These are phyloP conservation scores for Mactra quadrangularis DNA, from an alignment of 1,140 invertebrate genomes.

Conservation along the genomic window DNA sequence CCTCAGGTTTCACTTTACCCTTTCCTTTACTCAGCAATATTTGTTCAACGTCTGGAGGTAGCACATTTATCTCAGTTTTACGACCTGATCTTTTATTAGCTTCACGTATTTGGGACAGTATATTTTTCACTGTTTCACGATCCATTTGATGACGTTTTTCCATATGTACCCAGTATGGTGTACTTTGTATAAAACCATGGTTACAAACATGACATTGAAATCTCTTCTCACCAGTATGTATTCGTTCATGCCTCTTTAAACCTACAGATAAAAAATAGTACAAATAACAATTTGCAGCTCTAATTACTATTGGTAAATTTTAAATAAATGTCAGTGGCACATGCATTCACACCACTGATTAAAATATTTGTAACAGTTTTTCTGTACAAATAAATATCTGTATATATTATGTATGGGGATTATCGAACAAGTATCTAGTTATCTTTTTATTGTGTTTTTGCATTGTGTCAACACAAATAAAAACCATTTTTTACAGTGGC, in stretches of 20 bases:
- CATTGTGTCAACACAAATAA: too few species aligned
- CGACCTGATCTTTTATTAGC: slow-evolving; percentile 26
- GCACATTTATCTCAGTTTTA: slow-evolving; percentile 28
- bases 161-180: slow-evolving; percentile 56
- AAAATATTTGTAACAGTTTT: too few species aligned
- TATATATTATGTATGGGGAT: too few species aligned
- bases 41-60: slow-evolving; percentile 39
- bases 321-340: too few species aligned
- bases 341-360: too few species aligned
- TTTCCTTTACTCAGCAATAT: background rate
- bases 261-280: background rate
- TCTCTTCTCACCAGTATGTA: slow-evolving; percentile 82
- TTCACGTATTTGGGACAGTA: slow-evolving; percentile 31
- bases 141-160: slow-evolving; percentile 50
- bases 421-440: too few species aligned
- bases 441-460: too few species aligned
- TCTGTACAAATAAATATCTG: too few species aligned
- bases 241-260: slow-evolving; percentile 62
- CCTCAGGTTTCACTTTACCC: background rate
- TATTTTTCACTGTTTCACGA: slow-evolving; percentile 30
- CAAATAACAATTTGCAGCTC: too few species aligned
- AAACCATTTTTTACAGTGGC: too few species aligned
- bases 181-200: slow-evolving; percentile 58
- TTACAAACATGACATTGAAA: slow-evolving; percentile 76
- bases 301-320: too few species aligned